A percentile compares a stretch with the other conserved stretches of the same genome.
These are phyloP conservation scores for Beroe forskalii DNA, from an alignment of 37 sponge, comb jelly and placozoan genomes.

Conservation along the genomic window DNA sequence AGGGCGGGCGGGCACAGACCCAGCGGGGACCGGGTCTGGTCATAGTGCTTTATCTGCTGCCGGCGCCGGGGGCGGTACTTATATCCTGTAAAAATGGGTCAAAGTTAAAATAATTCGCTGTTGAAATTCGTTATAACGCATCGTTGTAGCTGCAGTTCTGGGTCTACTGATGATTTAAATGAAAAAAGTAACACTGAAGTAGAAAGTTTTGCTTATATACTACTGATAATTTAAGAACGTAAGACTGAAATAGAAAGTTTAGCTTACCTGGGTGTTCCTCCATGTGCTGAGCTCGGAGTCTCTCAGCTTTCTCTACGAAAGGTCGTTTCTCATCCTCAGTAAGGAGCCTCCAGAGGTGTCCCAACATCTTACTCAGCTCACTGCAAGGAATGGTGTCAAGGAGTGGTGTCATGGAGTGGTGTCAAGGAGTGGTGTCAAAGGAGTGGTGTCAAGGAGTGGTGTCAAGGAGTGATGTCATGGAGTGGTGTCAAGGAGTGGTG, in stretches of 20 bases:
- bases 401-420: background rate
- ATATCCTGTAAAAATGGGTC: constrained; percentile 5
- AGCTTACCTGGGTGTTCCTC: constrained; percentile 55
- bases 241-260: no score
- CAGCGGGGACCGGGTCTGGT: background rate
- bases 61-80: constrained; percentile 60
- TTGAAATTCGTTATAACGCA: no score
- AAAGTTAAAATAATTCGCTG: no score
- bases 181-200: no score
- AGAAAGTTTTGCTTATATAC: no score
- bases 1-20: constrained; percentile 41
- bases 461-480: no score
- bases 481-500: no score
- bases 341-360: constrained; percentile 60
- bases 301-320: constrained; percentile 51
- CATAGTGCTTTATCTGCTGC: constrained; percentile 57
- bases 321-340: constrained; percentile 60
- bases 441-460: no score
- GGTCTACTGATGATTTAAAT: no score
- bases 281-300: constrained; percentile 34
- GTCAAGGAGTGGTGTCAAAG: no score
- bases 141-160: no score
- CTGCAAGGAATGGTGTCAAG: background rate
- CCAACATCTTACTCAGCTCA: constrained; percentile 65
- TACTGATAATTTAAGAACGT: no score